These are phyloP conservation scores for Dicrurus megarhynchus DNA, from an alignment of 2,113 vertebrate species.

Conservation along the genomic window DNA sequence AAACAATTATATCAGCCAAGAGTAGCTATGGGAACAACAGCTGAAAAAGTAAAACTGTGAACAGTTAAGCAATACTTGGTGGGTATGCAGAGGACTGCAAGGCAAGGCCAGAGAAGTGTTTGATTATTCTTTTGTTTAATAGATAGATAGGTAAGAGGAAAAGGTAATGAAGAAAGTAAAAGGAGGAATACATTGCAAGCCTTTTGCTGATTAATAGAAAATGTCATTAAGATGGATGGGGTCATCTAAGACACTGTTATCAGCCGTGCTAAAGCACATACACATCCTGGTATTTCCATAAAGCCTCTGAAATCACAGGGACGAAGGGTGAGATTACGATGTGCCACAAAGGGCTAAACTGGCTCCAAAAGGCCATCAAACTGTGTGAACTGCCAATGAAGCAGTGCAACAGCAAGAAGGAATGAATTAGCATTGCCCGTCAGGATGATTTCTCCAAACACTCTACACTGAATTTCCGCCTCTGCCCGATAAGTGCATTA, in stretches of 20 bases:
- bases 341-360: constrained; percentile 36
- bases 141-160: neutral
- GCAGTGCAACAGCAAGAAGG: neutral
- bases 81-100: neutral
- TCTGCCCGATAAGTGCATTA: neutral
- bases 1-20: neutral
- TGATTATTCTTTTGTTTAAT: neutral
- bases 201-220: constrained; percentile 54
- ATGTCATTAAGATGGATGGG: constrained; percentile 55
- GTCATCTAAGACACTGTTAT: constrained; percentile 25
- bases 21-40: neutral
- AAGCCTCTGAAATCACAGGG: constrained; percentile 44
- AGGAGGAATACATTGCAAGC: constrained; percentile 14
- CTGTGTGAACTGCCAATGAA: neutral
- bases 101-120: neutral
- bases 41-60: neutral
- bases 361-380: constrained; percentile 44
- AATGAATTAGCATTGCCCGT: constrained; percentile 6
- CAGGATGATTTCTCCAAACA: neutral
- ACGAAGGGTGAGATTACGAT: constrained; percentile 49
- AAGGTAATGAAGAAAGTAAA: constrained; percentile 37
- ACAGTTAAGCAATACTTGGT: neutral
- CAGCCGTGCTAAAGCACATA: constrained; percentile 3
- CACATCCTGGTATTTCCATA: constrained; percentile 59
- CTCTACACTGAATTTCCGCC: neutral